Base-by-base conservation (phyloP, 1,140 invertebrate species). In the Araneus ventricosus region DNA sequence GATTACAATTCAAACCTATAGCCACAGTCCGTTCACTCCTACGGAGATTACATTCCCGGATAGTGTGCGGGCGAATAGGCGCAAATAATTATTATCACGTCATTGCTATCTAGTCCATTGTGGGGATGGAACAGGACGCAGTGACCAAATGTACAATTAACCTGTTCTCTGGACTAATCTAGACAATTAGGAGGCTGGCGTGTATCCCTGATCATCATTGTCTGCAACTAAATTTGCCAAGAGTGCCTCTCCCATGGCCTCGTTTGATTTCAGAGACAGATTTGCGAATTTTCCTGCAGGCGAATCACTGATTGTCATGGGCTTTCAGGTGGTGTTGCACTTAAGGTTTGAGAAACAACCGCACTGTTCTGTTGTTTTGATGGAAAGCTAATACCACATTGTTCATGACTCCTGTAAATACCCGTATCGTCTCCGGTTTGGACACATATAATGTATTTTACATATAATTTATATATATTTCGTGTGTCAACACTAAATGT, bases 71-170 rank as follows among this genome's bases (percentile, higher is more conserved):
- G 45, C 37, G 52, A 86, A 61, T 86, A 20, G 57, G 22, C 84
- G 45, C 84, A 37, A 86, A 61, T 86, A 86, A 86, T 86, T 57
- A 45, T 61, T 61, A 61, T 86, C 57, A 86, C 84, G 45, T 86
- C 80, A 82, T 82, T 82, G 30, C 45, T 84, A 84, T 41, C n/a
- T 27, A 84, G 80, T 45, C 80, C 80, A 84, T 84, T 84, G 80
- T 84, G 27, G 22, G 79, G 22, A 27, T 84, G 39, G 41, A 24
- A 75, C 70, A 75, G 70, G 30, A 75, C 34, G 70, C 80, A 84
- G 39, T 84, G 80, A 84, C 80, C 80, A 84, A 84, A 84, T 86
- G 84, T 86, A 61, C 30, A 57, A 86, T 86, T 61, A 86, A 61
- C 84, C 57, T 61, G 57, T 86, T 86, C 84, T 61, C 84, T 20